Percentiles rank a stretch among this genome's conserved stretches.
phyloP scores from a whole-genome alignment of 2,888 invertebrate genomes.

The Lasioglossum lativentre region DNA sequence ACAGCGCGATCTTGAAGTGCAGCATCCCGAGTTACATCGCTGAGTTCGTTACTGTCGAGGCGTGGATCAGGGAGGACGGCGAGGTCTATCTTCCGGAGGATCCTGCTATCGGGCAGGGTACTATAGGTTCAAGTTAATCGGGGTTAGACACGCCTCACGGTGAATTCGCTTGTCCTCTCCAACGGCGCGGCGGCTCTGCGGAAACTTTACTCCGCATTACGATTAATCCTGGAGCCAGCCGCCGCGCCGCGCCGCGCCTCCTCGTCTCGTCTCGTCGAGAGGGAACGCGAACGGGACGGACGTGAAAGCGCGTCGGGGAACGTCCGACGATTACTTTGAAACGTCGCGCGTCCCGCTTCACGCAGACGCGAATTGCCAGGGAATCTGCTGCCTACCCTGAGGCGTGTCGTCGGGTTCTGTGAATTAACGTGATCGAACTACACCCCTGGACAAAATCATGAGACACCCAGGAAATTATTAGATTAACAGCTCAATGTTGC shows the following conservation, averaged over 20 bases:
- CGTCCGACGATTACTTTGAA: constrained; percentile 12
- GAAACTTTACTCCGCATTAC: constrained; percentile 16
- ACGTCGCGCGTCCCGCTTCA: neutral
- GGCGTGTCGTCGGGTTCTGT: constrained; percentile 32
- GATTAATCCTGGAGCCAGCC: constrained; percentile 18
- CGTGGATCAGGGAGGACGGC: constrained; percentile 90
- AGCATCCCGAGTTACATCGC: constrained; percentile 91
- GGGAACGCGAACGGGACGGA: neutral
- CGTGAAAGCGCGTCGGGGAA: neutral
- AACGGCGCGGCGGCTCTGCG: constrained; percentile 1
- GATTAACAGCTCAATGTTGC: neutral
- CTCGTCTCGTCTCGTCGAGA: neutral
- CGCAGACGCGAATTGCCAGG: neutral
- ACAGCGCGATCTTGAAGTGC: constrained; percentile 90
- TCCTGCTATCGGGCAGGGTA: constrained; percentile 77
- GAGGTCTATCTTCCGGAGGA: constrained; percentile 82
- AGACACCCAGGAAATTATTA: neutral
- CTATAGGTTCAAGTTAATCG: constrained; percentile 39
- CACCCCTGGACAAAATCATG: neutral
- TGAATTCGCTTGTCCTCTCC: constrained; percentile 31
- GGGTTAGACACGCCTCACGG: constrained; percentile 46
- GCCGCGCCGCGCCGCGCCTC: neutral
- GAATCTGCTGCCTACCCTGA: constrained; percentile 22
- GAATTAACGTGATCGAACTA: constrained; percentile 23
- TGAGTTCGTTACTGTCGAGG: constrained; percentile 90